phyloP scores from a whole-genome alignment of 2,888 invertebrate species.

The Kryphioiulus occultus region DNA sequence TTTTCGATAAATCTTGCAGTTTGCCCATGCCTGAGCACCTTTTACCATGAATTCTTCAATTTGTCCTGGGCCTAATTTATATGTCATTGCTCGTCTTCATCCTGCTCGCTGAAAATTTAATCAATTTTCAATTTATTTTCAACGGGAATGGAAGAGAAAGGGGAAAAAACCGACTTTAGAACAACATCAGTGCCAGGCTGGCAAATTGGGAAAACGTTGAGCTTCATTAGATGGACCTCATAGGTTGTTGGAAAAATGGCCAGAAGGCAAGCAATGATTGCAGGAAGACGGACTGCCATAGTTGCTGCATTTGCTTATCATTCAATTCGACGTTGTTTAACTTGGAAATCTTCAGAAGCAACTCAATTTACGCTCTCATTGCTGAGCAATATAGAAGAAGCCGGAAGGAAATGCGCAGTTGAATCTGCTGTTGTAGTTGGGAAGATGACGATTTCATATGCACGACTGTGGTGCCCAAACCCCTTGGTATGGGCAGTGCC shows the following conservation, averaged over 20 bases:
- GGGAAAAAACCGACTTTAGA: not conserved
- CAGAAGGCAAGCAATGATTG: not conserved
- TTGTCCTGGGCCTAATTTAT: not conserved
- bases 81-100: not conserved
- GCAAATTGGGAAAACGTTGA: not conserved
- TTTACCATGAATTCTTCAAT: slow-evolving; percentile 2
- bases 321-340: not conserved
- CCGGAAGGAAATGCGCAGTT: slow-evolving; percentile 15
- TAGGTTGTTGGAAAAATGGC: not conserved
- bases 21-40: slow-evolving; percentile 16
- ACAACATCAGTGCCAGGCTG: not conserved
- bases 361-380: slow-evolving; percentile 13
- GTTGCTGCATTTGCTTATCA: not conserved
- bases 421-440: not conserved
- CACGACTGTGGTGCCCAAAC: not conserved
- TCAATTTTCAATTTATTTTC: slow-evolving; percentile 17
- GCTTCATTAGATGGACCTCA: slow-evolving; percentile 23
- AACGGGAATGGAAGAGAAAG: not conserved
- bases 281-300: not conserved
- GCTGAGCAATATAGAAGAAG: not conserved
- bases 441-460: not conserved
- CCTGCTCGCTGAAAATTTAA: not conserved
- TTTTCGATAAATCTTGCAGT: not conserved
- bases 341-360: not conserved
- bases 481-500: not conserved